Base-by-base conservation (phyloP, 2,888 invertebrate species). In the Apotomis turbidana region DNA sequence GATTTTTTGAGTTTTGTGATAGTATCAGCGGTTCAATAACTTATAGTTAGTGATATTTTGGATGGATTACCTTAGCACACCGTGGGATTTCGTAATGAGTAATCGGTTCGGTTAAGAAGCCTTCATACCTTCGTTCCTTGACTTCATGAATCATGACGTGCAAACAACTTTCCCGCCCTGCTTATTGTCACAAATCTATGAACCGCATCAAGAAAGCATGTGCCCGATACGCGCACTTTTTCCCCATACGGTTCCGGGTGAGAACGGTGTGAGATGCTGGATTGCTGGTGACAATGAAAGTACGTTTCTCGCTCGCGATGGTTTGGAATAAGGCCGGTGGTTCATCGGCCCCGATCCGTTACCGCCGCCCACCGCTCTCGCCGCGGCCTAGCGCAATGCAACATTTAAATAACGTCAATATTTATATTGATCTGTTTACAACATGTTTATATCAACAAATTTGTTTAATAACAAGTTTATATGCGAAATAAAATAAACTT, bases 251-350 rank as follows among this genome's bases (percentile, higher is more conserved):
- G 64, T 74, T 71, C 70, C 74, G 66, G 58, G 71, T 73, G 57
- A 71, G 62, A 75, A 72, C 57, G 73, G 70, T 60, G 63, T 67
- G 59, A 68, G 67, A 68, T 76, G 73, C 74, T 76, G 71, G 73
- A 75, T 66, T 63, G 61, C 66, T 87, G 90, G 88, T 90, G 93
- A 91, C 93, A 92, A 93, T 91, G 92, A 92, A 91, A 93, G 93
- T 92, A 89, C 88, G 85, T 92, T 90, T 91, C 91, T 90, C 88
- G 88, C 85, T 85, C 87, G 91, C 91, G 88, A 90, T 91, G 90
- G 90, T 90, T 90, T 83, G 83, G 86, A 93, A 92, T 90, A 90
- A 92, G 93, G 93, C 92, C 92, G 90, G 86, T 88, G 91, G 92
- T 92, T 91, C 92, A 91, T 85, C 90, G 93, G 90, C 93, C 93